These are phyloP conservation scores for Andrena fulva DNA, from an alignment of 2,888 invertebrate genomes.

Conservation along the genomic window DNA sequence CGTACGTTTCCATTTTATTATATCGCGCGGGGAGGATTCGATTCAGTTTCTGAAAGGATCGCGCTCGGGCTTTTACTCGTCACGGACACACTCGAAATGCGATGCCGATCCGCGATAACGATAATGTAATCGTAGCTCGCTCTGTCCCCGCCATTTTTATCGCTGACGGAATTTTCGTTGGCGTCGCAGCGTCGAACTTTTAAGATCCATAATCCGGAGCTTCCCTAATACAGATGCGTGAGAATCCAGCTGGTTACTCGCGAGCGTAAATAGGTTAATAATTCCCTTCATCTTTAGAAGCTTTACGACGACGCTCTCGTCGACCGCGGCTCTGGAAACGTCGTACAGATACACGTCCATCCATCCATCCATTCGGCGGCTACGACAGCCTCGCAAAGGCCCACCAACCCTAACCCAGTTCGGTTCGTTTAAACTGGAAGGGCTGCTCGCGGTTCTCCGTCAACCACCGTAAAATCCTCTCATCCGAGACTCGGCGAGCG, in stretches of 20 bases:
- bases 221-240: not conserved
- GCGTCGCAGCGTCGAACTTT: not conserved
- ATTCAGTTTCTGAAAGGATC: constrained; percentile 11
- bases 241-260: not conserved
- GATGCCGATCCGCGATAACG: constrained; percentile 14
- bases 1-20: constrained; percentile 33
- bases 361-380: constrained; percentile 29
- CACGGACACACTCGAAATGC: not conserved
- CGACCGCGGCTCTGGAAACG: constrained; percentile 29
- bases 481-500: constrained; percentile 55
- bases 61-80: constrained; percentile 5
- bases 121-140: constrained; percentile 31
- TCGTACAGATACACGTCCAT: constrained; percentile 45
- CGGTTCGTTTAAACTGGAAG: constrained; percentile 72
- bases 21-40: constrained; percentile 3
- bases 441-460: constrained; percentile 59
- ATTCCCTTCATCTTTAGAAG: constrained; percentile 54
- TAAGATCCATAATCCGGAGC: not conserved
- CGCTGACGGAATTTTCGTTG: not conserved
- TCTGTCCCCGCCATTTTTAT: not conserved
- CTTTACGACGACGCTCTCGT: constrained; percentile 38
- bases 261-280: constrained; percentile 56
- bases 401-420: constrained; percentile 69
- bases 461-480: constrained; percentile 70
- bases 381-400: constrained; percentile 51